Percentiles rank a stretch among this genome's conserved stretches.
Evolutionary conservation across 2,797 vertebrate genomes (phyloP).

Genomic region (Fundulus diaphanus): DNA sequence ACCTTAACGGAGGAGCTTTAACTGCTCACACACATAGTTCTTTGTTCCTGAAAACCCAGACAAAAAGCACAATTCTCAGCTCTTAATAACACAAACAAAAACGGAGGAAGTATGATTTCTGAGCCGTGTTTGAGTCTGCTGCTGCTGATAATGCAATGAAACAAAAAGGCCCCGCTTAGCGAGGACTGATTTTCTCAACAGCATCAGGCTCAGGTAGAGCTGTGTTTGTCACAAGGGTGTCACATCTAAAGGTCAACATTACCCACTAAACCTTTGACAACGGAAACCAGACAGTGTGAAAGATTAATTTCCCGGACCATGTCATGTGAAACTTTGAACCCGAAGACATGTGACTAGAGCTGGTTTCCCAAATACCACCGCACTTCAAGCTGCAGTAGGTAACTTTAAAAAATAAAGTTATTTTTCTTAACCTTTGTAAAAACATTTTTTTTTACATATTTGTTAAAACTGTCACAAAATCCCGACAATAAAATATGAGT

Average conservation of each 20-base stretch:
- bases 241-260: conserved; percentile 7
- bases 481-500: too few relatives aligned
- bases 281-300: conserved; percentile 33
- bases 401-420: too few relatives aligned
- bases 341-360: conserved; percentile 9
- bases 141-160: conserved; percentile 51
- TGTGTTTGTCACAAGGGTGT: conserved; percentile 22
- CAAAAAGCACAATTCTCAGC: conserved; percentile 54
- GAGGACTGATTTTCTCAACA: conserved; percentile 25
- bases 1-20: conserved; percentile 60
- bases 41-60: conserved; percentile 69
- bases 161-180: conserved; percentile 5
- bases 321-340: conserved; percentile 2
- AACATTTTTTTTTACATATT: too few relatives aligned
- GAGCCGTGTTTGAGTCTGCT: conserved; percentile 45
- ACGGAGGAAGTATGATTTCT: conserved; percentile 69
- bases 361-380: conserved; percentile 10
- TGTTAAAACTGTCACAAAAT: too few relatives aligned
- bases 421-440: too few relatives aligned
- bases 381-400: conserved; percentile 9
- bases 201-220: conserved; percentile 20
- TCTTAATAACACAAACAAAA: conserved; percentile 59
- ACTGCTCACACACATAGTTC: conserved; percentile 69
- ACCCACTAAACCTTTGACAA: conserved; percentile 14
- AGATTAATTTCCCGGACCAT: background rate